Base-by-base conservation (phyloP, 2,113 vertebrate species). In the Sula dactylatra region DNA sequence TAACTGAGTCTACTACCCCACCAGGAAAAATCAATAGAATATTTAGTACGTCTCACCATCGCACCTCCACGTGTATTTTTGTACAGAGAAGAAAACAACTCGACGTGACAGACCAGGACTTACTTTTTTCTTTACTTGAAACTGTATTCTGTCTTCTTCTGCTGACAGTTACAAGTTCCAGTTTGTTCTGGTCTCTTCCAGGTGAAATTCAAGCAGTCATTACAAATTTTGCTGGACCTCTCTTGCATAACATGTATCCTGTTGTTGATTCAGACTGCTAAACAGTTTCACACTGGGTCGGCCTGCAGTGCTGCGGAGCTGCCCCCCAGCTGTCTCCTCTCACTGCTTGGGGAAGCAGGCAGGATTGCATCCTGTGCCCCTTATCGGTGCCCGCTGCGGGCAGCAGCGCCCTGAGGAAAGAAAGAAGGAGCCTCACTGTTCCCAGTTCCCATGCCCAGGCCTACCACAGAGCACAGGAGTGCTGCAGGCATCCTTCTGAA, bases 371-470 rank as follows among this genome's bases (percentile, higher is more conserved):
- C 71, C 88, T 32, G 49, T 2, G 0, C 13, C 15, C 47, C 36
- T 45, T 25, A 20, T 22, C 0, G 0, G 22, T 62, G 69, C 38
- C 38, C 11, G 2, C 40, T 5, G 20, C 0, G 0, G 40, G 22
- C 8, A 91, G 52, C 42, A 54, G 61, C 1, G 5, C n/a, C 16
- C 44, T 40, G 49, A 72, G 62, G n/a, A 4, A 56, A 55, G 12
- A 56, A 55, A 16, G 45, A 21, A 42, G 18, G 69, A 61, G 36
- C 8, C 18, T 27, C 61, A 6, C 31, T 40, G 65, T 19, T 87
- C 40, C 31, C 80, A 64, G 54, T 45, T 77, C 13, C 62, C 0
- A 0, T 27, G 24, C 16, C n/a, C 13, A 80, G 85, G 15, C 20
- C 65, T 36, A 22, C 52, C 0, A 0, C 67, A 74, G 74, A 90